Conservation (phyloP, 2,797 vertebrate genomes). For the Sylvia borin region DNA sequence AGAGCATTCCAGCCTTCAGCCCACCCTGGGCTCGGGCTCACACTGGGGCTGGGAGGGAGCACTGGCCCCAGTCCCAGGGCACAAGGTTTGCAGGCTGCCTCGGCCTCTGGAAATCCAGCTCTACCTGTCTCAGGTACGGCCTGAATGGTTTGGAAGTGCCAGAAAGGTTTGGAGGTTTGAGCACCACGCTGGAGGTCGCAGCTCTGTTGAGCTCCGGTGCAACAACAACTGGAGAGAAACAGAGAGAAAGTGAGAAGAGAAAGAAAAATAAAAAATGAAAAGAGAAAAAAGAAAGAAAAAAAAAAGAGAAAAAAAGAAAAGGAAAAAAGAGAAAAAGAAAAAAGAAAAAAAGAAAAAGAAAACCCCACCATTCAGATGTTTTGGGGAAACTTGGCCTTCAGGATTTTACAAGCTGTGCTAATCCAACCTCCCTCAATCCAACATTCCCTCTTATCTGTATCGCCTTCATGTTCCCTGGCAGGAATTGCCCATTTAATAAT, state of each 20-base stretch:
- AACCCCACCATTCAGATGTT: background rate
- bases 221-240: fast-evolving
- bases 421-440: constrained; percentile 16
- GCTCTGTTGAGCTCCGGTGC: background rate
- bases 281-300: too few species aligned
- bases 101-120: background rate
- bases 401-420: background rate
- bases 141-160: background rate
- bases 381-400: constrained; percentile 23
- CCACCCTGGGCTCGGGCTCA: background rate
- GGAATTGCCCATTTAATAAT: constrained; percentile 62
- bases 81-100: background rate
- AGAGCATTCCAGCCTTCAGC: constrained; percentile 1
- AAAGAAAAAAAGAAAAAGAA: fast-evolving
- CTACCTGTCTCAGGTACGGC: background rate
- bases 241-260: background rate
- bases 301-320: too few species aligned
- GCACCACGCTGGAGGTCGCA: fast-evolving
- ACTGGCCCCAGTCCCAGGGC: background rate
- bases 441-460: constrained; percentile 41
- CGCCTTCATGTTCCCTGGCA: constrained; percentile 45
- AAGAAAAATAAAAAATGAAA: too few species aligned
- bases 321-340: too few species aligned
- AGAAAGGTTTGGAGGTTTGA: background rate
- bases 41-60: background rate